Conservation (phyloP, 2,113 vertebrate genomes). For the Copsychus sechellarum region DNA sequence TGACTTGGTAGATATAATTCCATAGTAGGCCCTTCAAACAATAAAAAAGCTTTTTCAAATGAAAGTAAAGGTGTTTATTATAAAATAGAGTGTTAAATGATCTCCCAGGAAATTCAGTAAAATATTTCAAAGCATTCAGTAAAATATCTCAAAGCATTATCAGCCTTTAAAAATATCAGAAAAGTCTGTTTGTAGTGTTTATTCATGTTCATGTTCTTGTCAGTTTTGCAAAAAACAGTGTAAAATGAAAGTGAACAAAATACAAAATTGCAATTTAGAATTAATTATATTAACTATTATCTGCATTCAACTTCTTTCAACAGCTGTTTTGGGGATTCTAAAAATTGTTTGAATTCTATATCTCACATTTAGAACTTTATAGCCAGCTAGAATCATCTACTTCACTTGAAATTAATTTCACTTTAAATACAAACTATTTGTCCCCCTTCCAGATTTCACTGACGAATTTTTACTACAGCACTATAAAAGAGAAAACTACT, state of each 20-base stretch:
- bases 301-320: neutral
- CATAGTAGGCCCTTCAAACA: neutral
- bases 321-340: neutral
- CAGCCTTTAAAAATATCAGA: neutral
- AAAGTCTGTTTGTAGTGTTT: neutral
- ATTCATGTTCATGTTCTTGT: neutral
- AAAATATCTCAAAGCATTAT: neutral
- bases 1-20: neutral
- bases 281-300: neutral
- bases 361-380: neutral
- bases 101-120: neutral
- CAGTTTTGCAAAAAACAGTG: fast-evolving
- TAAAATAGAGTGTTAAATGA: neutral
- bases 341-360: neutral
- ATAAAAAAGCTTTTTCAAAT: neutral
- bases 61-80: neutral
- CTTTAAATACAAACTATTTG: neutral
- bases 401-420: neutral
- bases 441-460: neutral
- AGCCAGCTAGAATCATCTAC: neutral
- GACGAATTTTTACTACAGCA: neutral
- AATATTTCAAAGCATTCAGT: neutral
- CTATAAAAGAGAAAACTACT: neutral
- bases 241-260: neutral
- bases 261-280: neutral